Base-by-base conservation (phyloP, 2,888 invertebrate genomes). In the Gymnocheta viridis region DNA sequence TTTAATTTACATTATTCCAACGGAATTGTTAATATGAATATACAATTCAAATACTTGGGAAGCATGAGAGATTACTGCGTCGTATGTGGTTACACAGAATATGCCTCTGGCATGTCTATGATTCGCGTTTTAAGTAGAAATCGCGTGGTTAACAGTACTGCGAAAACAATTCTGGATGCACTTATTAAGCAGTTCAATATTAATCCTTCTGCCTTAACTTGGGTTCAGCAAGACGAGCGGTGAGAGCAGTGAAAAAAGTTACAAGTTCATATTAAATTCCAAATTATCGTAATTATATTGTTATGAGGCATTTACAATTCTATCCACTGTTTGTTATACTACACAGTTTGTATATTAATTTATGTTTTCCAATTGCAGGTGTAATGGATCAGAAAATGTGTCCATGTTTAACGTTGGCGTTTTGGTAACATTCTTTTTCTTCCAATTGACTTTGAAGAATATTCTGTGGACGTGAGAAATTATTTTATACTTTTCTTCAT, bases 71-170 rank as follows among this genome's bases (percentile, higher is more conserved):
- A 27, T 4, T 5, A 85, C 27, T 74, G 87, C 1, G 0, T 87
- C 0, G 41, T 89, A 2, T 88, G 88, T 54, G 88, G 89, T 22
- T 87, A 86, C 44, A 69, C 87, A 5, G 81, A 72, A 14, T 5
- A 85, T 12, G 86, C 85, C 4, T 7, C 76, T 12, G 32, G 67
- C n/a, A 12, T 70, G 2, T 69, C 79, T 1, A 77, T 86, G 2
- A 24, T 88, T 9, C 86, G 86, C 2, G 64, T 88, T 6, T 73
- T 89, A 17, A 81, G 35, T 22, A 69, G 85, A 77, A 72, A 41
- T 2, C 14, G 44, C 27, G 24, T 41, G 10, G 49, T 22, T 10
- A 54, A 47, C 35, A 24, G 14, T 7, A 54, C 7, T 10, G 10
- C 49, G 0, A 60, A 76, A 0, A 6, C 64, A 0, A 0, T 32